Conservation (phyloP, 1,140 invertebrate species). For the Laupala kohalensis region DNA sequence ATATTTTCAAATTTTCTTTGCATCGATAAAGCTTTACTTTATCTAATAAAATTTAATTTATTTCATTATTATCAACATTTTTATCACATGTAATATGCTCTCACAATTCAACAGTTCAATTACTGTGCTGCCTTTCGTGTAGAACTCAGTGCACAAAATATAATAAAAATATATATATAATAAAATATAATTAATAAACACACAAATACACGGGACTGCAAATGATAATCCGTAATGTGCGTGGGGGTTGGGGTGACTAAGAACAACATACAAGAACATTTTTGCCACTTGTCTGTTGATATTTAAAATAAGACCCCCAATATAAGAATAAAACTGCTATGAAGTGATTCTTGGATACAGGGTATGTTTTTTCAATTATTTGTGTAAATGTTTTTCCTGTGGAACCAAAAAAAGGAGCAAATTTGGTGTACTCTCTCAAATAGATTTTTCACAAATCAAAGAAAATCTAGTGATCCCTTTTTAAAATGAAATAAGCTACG, state of each 20-base stretch:
- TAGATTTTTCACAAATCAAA: slow-evolving; percentile 13
- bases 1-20: neutral
- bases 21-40: neutral
- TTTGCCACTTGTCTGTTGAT: slow-evolving; percentile 9
- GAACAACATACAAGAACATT: slow-evolving; percentile 9
- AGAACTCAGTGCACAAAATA: slow-evolving; percentile 10
- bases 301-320: slow-evolving; percentile 7
- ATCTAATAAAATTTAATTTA: neutral
- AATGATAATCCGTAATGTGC: slow-evolving; percentile 12
- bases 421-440: slow-evolving; percentile 11
- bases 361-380: slow-evolving; percentile 57
- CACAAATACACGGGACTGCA: slow-evolving; percentile 7
- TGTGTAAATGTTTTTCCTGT: slow-evolving; percentile 44
- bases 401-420: slow-evolving; percentile 14
- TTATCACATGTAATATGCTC: slow-evolving; percentile 6
- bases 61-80: neutral
- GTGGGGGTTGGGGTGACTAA: slow-evolving; percentile 18
- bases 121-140: slow-evolving; percentile 15
- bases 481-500: slow-evolving; percentile 7
- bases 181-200: slow-evolving; percentile 5
- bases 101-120: slow-evolving; percentile 15
- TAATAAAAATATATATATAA: slow-evolving; percentile 2
- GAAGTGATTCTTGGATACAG: slow-evolving; percentile 56
- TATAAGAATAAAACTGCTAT: slow-evolving; percentile 18
- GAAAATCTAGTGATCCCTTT: slow-evolving; percentile 11